Conservation (phyloP, 2,113 vertebrate species). For the Sander lucioperca region DNA sequence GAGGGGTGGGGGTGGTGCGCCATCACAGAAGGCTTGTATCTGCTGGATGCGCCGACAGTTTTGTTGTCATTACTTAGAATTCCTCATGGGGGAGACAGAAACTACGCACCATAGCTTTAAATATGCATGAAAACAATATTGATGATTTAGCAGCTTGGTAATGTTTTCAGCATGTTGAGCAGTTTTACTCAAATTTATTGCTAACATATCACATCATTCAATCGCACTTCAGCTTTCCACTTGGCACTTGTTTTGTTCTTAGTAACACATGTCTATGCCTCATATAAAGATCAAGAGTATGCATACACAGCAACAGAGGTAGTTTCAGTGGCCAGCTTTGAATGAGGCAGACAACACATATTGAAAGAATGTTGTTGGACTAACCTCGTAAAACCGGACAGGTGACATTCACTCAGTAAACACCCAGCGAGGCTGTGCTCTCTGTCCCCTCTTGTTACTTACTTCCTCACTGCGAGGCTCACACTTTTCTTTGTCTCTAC, state of each 20-base stretch:
- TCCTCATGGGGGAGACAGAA: not conserved
- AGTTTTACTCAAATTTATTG: not conserved
- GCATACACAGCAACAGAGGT: not conserved
- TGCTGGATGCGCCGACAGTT: too few relatives aligned
- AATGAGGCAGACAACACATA: conserved; percentile 7
- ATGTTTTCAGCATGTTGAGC: not conserved
- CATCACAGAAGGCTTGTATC: too few relatives aligned
- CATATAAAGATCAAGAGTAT: not conserved
- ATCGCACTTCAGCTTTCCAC: not conserved
- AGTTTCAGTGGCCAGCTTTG: conserved; percentile 24
- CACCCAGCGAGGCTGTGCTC: not conserved
- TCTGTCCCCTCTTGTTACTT: conserved; percentile 5
- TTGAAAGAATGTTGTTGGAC: conserved; percentile 39
- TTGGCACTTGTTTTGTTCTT: not conserved
- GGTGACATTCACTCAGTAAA: conserved; percentile 59
- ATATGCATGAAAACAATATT: not conserved
- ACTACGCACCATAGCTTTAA: not conserved
- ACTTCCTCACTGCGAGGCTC: not conserved
- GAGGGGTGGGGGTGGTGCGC: too few relatives aligned
- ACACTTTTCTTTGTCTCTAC: conserved; percentile 3
- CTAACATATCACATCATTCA: not conserved
- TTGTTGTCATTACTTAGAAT: too few relatives aligned
- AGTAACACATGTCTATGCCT: not conserved
- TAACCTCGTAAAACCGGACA: conserved; percentile 56
- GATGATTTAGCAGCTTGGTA: not conserved